Evolutionary conservation across 2,888 invertebrate species (phyloP).

Genomic region (Spisula solida): DNA sequence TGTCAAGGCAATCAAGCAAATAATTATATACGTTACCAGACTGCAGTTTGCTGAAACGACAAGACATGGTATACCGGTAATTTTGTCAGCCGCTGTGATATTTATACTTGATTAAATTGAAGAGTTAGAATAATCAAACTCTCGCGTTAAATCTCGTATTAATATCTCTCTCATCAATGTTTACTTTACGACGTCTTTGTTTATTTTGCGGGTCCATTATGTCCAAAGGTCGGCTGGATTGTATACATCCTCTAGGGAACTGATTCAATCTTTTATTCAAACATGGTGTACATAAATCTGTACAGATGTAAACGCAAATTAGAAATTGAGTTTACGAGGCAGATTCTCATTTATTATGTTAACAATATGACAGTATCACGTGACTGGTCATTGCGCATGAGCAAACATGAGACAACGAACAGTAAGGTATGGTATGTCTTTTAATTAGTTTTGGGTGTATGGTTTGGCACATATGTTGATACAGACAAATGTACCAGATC

Average conservation of each 20-base stretch:
- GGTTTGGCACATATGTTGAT: not conserved
- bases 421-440: not conserved
- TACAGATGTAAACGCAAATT: conserved; percentile 31
- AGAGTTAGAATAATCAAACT: conserved; percentile 1
- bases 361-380: conserved; percentile 30
- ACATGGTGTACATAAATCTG: conserved; percentile 41
- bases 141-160: not conserved
- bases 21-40: not conserved
- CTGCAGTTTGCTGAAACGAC: not conserved
- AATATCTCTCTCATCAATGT: conserved; percentile 14
- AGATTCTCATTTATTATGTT: not conserved
- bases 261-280: conserved; percentile 32
- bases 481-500: conserved; percentile 6
- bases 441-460: not conserved
- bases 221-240: conserved; percentile 41
- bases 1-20: no score
- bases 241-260: conserved; percentile 38
- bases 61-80: not conserved
- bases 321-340: conserved; percentile 27
- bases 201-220: conserved; percentile 49
- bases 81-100: not conserved
- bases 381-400: conserved; percentile 34
- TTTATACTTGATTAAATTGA: not conserved
- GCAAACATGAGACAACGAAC: not conserved
- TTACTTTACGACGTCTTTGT: conserved; percentile 44